A percentile compares a stretch with the other conserved stretches of the same genome.
Evolutionary conservation across 2,113 vertebrate species (phyloP).

Genomic region (Sceloporus tristichus): DNA sequence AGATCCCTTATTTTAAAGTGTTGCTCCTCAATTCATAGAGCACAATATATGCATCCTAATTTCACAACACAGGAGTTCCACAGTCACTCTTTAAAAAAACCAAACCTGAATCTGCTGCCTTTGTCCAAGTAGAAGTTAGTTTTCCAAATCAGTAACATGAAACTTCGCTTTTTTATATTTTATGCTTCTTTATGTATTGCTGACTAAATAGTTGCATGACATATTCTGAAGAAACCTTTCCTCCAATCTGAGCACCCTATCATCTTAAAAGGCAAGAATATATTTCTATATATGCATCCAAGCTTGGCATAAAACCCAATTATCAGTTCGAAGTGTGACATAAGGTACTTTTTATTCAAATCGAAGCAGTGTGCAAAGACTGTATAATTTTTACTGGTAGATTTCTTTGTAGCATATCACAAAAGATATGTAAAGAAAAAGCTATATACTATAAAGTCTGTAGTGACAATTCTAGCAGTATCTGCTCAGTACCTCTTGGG

Average conservation of each 20-base stretch:
- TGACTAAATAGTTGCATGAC: rapidly evolving
- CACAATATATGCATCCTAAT: background rate
- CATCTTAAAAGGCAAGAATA: background rate
- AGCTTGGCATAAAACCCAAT: conserved; percentile 59
- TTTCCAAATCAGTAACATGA: conserved; percentile 29
- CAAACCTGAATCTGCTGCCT: background rate
- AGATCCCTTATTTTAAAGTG: background rate
- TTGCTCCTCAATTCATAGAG: background rate
- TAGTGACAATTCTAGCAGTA: background rate
- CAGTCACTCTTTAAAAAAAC: background rate
- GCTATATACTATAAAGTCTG: background rate
- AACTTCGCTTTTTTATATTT: background rate
- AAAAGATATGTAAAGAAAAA: background rate
- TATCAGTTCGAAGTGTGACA: conserved; percentile 14
- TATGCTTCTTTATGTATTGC: background rate
- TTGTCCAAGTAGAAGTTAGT: background rate
- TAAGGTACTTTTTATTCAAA: background rate
- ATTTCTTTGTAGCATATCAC: background rate
- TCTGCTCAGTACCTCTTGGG: background rate
- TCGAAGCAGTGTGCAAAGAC: conserved; percentile 46
- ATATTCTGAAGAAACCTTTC: conserved; percentile 31
- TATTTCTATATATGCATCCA: conserved; percentile 41
- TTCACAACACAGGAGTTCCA: background rate
- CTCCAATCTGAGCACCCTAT: conserved; percentile 27
- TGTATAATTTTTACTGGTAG: background rate